Evolutionary conservation across 2,888 invertebrate genomes (phyloP), one percentile per base, ranked within the genome.

Genomic region (Crossocerus cetratus): DNA sequence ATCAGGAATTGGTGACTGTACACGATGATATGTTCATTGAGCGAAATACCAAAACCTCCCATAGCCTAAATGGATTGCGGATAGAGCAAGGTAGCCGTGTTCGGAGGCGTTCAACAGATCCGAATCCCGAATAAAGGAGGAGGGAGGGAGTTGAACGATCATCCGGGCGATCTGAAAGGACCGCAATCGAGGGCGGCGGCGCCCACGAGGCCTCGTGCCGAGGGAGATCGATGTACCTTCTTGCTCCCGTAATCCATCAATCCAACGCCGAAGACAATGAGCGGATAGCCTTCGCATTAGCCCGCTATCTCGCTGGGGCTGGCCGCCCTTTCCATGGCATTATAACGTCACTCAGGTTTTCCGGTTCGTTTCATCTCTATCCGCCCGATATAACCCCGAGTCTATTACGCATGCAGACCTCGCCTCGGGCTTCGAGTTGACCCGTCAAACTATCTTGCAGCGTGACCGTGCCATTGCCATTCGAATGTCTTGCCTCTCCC

Each of bases 321-420:
- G 21, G 18, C 45, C 43, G 16, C 49, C 55, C 68, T 70, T 68
- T 73, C 68, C 23, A 3, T 70, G 42, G 53, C 55, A 69, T 81
- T 81, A 77, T 58, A 74, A 72, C 77, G 78, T 74, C 78, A 74
- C 63, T 75, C 72, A 82, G 71, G 57, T 78, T 76, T 70, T 80
- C 81, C 80, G 67, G 69, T 72, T 75, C 73, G 77, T 76, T 80
- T 80, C 80, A 69, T 80, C 72, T 63, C 67, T 61, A 69, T 70
- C 69, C 69, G 65, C 22, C 65, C 54, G 67, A 62, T 54, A 72
- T 77, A 74, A 68, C 65, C 64, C 49, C 63, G 56, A 65, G 73
- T 49, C 63, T 23, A 73, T 80, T 77, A 74, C 69, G 77, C 72
- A 71, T 74, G 67, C 72, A 70, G 65, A 57, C 58, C 63, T 78